Evolutionary conservation across 2,888 invertebrate species (phyloP), one percentile per base, ranked within the genome.

Genomic region (Girardia tigrina): DNA sequence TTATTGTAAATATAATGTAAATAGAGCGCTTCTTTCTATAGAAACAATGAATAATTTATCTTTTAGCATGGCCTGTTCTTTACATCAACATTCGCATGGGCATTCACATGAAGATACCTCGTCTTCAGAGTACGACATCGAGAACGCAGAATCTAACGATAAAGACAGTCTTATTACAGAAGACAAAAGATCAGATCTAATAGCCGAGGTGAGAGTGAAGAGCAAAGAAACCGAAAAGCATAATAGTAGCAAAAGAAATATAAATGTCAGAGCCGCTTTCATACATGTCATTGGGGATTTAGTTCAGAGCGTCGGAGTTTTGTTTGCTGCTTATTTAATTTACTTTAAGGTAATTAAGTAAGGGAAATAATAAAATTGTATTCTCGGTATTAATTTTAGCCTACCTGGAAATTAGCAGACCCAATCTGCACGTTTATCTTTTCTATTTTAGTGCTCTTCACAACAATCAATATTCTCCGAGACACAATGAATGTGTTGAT

Each of bases 251-350:
- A 70, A 77, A 28, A 73, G 71, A 29, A 82, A 82, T 75, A 81
- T 83, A 72, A 82, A 94, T 85, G 94, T 97, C 16, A 88, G 93
- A 79, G 97, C 97, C 1, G 95, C 97, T 28, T 91, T 90, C 83
- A 92, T 97, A 78, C 97, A 97, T 85, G 95, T 97, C 70, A 82
- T 97, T 75, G 95, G 97, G 0, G 97, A 97, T 86, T 90, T 97
- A 82, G 86, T 95, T 79, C 92, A 92, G 84, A 94, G 93, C 86
- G 87, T 92, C 80, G 95, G 95, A 0, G 97, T 95, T 0, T 88
- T 95, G 77, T 84, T 92, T 26, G 95, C 95, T 0, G 93, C 94
- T 42, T 85, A 91, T 75, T 88, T 94, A 74, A 94, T 95, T 79
- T 94, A 90, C 85, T 94, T 90, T 83, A 89, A 90, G 87, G 91